Conservation (phyloP, 2,113 vertebrate genomes). For the Brachyistius frenatus region DNA sequence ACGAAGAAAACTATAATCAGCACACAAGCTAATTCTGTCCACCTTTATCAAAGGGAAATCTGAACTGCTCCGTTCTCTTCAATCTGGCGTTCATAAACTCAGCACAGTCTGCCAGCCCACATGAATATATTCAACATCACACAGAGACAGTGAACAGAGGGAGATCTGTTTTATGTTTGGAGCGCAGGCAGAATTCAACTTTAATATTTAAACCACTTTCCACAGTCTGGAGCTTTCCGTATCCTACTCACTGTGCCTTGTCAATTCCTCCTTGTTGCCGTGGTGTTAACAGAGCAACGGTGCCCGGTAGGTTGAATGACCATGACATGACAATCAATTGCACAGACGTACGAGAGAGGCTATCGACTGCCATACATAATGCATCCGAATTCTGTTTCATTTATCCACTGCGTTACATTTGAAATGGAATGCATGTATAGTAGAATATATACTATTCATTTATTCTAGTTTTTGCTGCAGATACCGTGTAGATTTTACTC, state of each 20-base stretch:
- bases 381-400: slow-evolving; percentile 47
- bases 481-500: slow-evolving; percentile 19
- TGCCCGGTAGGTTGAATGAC: slow-evolving; percentile 29
- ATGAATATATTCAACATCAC: slow-evolving; percentile 81
- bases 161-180: slow-evolving; percentile 75
- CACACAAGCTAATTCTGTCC: slow-evolving; percentile 44
- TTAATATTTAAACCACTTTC: slow-evolving; percentile 78
- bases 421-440: slow-evolving; percentile 18
- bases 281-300: slow-evolving; percentile 49
- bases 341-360: slow-evolving; percentile 24
- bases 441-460: slow-evolving; percentile 18
- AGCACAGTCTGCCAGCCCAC: slow-evolving; percentile 61
- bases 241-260: slow-evolving; percentile 41
- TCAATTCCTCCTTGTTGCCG: slow-evolving; percentile 29
- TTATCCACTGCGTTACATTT: slow-evolving; percentile 32
- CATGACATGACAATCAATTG: slow-evolving; percentile 59
- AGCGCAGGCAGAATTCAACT: slow-evolving; percentile 53
- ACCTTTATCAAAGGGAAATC: slow-evolving; percentile 60
- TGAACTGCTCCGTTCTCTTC: slow-evolving; percentile 41
- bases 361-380: slow-evolving; percentile 44
- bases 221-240: slow-evolving; percentile 50
- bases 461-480: slow-evolving; percentile 30
- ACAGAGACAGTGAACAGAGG: slow-evolving; percentile 59
- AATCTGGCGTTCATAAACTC: slow-evolving; percentile 79
- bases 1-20: slow-evolving; percentile 62